Evolutionary conservation across 2,888 invertebrate species (phyloP).

Genomic region (Cantharis flavilabris): DNA sequence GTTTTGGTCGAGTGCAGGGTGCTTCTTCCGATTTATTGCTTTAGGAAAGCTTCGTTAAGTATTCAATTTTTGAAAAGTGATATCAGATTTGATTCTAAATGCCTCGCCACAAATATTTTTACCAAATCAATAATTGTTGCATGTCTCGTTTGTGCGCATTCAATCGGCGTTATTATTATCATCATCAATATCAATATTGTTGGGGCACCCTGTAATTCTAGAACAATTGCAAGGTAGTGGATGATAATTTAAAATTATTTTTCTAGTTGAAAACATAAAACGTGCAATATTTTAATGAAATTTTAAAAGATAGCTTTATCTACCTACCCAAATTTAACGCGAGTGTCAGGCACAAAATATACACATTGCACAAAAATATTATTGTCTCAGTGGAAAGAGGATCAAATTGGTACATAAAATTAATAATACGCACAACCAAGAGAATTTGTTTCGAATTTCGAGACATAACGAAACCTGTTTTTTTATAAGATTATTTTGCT

Average conservation of each 20-base stretch:
- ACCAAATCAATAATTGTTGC: neutral
- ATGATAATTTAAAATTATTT: neutral
- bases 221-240: neutral
- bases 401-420: neutral
- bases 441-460: neutral
- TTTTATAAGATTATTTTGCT: neutral
- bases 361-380: neutral
- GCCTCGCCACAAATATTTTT: neutral
- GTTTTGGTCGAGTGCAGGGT: neutral
- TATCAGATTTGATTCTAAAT: neutral
- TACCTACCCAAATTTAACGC: neutral
- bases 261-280: neutral
- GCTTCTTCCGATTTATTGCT: neutral
- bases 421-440: neutral
- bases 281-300: neutral
- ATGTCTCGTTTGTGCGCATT: no score
- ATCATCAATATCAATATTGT: neutral
- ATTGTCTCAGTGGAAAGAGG: neutral
- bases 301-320: neutral
- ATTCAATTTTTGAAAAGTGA: neutral
- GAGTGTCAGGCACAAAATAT: neutral
- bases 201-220: neutral
- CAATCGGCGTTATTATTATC: neutral
- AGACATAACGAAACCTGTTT: neutral
- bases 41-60: neutral